Evolutionary conservation across 2,797 vertebrate genomes (phyloP).

Genomic region (Coreius guichenoti): DNA sequence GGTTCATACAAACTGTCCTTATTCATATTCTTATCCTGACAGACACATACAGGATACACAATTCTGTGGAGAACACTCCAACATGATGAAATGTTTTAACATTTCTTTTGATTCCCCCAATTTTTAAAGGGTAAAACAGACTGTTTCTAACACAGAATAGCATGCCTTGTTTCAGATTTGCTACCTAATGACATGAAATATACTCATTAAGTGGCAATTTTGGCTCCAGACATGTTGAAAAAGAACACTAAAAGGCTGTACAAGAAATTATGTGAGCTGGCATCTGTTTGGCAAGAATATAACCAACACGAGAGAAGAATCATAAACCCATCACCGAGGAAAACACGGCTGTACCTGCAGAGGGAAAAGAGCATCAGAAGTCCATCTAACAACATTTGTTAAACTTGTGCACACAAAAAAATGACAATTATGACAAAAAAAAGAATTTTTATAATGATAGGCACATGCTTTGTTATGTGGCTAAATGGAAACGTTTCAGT

Average conservation of each 20-base stretch:
- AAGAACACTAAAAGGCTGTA: constrained; percentile 11
- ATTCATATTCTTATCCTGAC: neutral
- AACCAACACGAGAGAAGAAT: constrained; percentile 47
- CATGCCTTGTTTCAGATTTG: neutral
- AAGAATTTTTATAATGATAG: neutral
- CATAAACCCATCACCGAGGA: constrained; percentile 80
- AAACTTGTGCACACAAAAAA: neutral
- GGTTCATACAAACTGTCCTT: neutral
- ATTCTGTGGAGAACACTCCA: neutral
- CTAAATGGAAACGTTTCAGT: neutral
- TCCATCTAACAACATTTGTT: constrained; percentile 4
- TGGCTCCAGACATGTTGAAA: neutral
- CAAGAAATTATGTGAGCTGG: neutral
- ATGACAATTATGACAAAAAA: neutral
- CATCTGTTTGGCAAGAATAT: constrained; percentile 42
- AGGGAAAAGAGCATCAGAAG: constrained; percentile 40
- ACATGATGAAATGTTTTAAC: neutral
- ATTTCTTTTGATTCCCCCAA: neutral
- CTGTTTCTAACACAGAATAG: neutral
- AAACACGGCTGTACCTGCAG: constrained; percentile 77
- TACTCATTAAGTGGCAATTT: neutral
- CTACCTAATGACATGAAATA: neutral
- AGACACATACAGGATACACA: neutral
- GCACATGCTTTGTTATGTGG: neutral
- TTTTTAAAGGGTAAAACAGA: constrained; percentile 4